Conservation (phyloP, 1,140 invertebrate species). For the Phortica variegata region DNA sequence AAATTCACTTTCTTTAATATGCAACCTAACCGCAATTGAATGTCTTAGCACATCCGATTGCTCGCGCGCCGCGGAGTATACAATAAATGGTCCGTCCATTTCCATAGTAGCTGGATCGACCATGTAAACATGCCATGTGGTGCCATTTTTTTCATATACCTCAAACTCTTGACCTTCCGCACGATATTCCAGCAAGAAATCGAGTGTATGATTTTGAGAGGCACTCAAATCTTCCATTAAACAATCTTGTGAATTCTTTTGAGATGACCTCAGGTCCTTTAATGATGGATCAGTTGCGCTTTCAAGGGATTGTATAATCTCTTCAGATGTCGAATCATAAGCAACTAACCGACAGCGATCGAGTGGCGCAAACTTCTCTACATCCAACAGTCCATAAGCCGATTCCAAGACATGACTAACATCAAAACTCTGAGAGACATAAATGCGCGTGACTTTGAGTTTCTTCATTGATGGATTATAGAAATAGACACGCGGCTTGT, state of each 20-base stretch:
- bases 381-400: slow-evolving; percentile 64
- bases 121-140: slow-evolving; percentile 66
- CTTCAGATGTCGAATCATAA: slow-evolving; percentile 68
- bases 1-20: slow-evolving; percentile 40
- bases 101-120: slow-evolving; percentile 66
- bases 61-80: slow-evolving; percentile 64
- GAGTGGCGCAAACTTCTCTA: slow-evolving; percentile 63
- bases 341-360: slow-evolving; percentile 73
- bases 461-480: slow-evolving; percentile 63
- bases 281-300: slow-evolving; percentile 61
- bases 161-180: slow-evolving; percentile 67
- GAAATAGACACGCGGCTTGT: slow-evolving; percentile 68
- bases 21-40: slow-evolving; percentile 57
- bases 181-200: slow-evolving; percentile 71
- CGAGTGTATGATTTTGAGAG: slow-evolving; percentile 42
- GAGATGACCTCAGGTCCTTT: slow-evolving; percentile 58
- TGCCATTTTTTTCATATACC: slow-evolving; percentile 66
- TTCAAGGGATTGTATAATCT: slow-evolving; percentile 73
- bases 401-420: slow-evolving; percentile 62
- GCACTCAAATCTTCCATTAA: slow-evolving; percentile 61
- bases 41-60: slow-evolving; percentile 66
- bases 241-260: slow-evolving; percentile 69
- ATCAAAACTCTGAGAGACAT: slow-evolving; percentile 62
- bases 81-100: slow-evolving; percentile 64
- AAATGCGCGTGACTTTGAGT: slow-evolving; percentile 61